Evolutionary conservation across 2,113 vertebrate genomes (phyloP), one percentile per base, ranked within the genome.

Genomic region (Atherinomorus stipes): DNA sequence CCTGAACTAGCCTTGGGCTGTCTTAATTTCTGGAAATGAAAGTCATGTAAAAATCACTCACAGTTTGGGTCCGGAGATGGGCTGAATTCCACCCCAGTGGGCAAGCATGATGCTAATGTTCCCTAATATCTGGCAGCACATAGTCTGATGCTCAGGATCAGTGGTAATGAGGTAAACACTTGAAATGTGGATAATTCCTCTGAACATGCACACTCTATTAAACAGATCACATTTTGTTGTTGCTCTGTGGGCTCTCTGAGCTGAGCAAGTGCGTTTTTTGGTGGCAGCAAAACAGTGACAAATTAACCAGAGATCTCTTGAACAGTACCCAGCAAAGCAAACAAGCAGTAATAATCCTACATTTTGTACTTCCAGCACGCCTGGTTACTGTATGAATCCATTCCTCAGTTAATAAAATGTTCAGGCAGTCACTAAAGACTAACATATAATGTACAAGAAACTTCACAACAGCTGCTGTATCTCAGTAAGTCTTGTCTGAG

Each of bases 121-220:
- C 38, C 64, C 49, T 87, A 90, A 92, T 91, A 61, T 88, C 72
- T 80, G 74, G 60, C 83, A 85, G 64, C 76, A 64, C 66, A 44
- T 70, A 45, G 66, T 81, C 38, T 44, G 56, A 71, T 62, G 44
- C 65, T 75, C 51, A 1, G 21, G 16, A 67, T 61, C 56, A 50
- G 50, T 42, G 11, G 50, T 87, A 92, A 88, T 81, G 83, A 87
- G 82, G 76, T 56, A 73, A 84, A 79, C 69, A 74, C 83, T 87
- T 22, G 77, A 87, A 88, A 83, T 53, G 56, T 74, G 66, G 78
- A 85, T 82, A 76, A 86, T 87, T 83, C 67, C 79, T 80, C 63
- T 64, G 67, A 89, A 81, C 83, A 23, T 28, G 31, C 69, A 19
- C 13, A 44, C 65, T 73, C 52, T 80, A 74, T 88, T 72, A 74